These are phyloP conservation scores for Fukomys damarensis DNA, from an alignment of 2,113 vertebrate species.

Conservation along the genomic window DNA sequence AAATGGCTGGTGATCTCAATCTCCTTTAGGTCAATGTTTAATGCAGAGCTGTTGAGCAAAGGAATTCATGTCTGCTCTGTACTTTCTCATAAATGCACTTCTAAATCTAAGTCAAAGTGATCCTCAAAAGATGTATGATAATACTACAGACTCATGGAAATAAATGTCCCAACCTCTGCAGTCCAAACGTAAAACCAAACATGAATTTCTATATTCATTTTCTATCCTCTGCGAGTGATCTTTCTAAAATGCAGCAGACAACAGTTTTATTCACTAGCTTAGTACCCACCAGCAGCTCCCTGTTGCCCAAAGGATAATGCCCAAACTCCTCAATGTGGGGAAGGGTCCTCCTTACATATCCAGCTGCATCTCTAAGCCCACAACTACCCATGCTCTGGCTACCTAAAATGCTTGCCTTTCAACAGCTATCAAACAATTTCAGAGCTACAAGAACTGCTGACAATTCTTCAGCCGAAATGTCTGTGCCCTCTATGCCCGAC, in stretches of 20 bases:
- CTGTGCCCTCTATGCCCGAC: accelerated
- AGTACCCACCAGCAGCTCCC: not conserved
- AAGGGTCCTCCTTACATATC: not conserved
- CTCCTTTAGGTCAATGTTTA: constrained; percentile 40
- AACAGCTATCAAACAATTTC: not conserved
- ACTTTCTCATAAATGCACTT: constrained; percentile 42
- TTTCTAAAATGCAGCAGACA: constrained; percentile 3
- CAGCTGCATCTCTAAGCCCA: not conserved
- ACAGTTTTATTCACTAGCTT: not conserved
- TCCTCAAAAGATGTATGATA: constrained; percentile 7
- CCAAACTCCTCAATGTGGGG: not conserved
- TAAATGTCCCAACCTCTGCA: constrained; percentile 5
- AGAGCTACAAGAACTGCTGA: not conserved
- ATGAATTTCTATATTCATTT: not conserved
- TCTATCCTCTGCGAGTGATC: constrained; percentile 3
- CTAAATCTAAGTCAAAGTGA: not conserved
- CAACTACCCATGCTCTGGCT: not conserved
- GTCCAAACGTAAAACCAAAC: constrained; percentile 41
- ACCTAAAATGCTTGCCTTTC: not conserved
- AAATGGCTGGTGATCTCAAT: constrained; percentile 28
- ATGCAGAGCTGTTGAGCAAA: constrained; percentile 42
- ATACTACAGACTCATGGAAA: constrained; percentile 52
- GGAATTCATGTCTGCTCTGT: not conserved
- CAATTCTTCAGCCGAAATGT: not conserved
- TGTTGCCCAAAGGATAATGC: not conserved